phyloP scores from a whole-genome alignment of 2,888 invertebrate species.

The Agrochola circellaris region DNA sequence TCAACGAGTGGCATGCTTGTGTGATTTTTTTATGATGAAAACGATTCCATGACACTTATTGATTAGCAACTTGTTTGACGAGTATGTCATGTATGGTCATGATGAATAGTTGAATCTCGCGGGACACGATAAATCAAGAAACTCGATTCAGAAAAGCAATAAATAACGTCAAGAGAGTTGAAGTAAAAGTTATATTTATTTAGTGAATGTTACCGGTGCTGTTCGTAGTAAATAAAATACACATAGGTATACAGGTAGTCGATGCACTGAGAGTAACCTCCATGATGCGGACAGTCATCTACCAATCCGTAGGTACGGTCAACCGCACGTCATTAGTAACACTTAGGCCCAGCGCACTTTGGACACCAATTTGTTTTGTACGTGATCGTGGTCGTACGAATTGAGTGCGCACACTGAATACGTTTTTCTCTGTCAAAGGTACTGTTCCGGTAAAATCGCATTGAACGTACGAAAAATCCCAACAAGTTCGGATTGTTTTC shows the following conservation, averaged over 20 bases:
- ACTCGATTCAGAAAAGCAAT: constrained; percentile 37
- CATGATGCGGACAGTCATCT: not conserved
- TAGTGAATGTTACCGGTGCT: constrained; percentile 8
- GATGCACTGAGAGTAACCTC: not conserved
- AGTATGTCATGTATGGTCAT: constrained; percentile 9
- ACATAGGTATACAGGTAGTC: not conserved
- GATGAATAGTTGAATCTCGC: constrained; percentile 19
- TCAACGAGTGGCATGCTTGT: constrained; percentile 37
- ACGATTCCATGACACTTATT: constrained; percentile 21
- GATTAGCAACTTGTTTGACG: constrained; percentile 43
- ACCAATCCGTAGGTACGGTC: no score
- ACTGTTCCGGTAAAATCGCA: no score
- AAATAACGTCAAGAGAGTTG: constrained; percentile 49
- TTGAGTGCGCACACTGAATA: no score
- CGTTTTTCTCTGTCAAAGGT: no score
- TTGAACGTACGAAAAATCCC: no score
- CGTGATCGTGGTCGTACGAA: no score
- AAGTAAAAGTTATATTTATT: constrained; percentile 47
- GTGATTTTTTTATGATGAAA: constrained; percentile 31
- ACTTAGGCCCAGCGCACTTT: no score
- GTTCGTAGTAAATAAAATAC: not conserved
- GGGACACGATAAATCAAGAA: constrained; percentile 47
- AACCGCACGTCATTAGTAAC: no score
- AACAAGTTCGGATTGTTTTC: no score
- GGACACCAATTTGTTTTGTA: no score